Evolutionary conservation across 2,113 vertebrate genomes (phyloP).

Genomic region (Alexandromys fortis): DNA sequence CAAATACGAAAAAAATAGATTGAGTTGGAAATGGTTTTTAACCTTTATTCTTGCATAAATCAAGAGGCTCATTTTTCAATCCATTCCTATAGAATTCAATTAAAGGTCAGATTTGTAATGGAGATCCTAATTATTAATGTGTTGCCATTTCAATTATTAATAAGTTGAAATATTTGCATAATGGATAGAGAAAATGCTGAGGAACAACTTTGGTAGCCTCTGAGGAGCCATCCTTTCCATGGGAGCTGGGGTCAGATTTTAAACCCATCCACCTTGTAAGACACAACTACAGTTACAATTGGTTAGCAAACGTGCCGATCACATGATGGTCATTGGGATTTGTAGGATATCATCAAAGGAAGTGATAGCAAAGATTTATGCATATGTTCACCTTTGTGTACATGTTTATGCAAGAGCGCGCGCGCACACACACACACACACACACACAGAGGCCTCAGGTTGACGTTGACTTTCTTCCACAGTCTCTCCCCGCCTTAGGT

Average conservation of each 20-base stretch:
- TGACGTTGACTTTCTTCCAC: background rate
- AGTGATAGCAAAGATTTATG: background rate
- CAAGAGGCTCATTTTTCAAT: slow-evolving; percentile 89
- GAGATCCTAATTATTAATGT: slow-evolving; percentile 90
- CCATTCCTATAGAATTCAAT: slow-evolving; percentile 90
- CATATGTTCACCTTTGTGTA: background rate
- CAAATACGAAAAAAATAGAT: slow-evolving; percentile 79
- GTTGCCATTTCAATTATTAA: slow-evolving; percentile 90
- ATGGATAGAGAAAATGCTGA: slow-evolving; percentile 86
- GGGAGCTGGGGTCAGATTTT: slow-evolving; percentile 38
- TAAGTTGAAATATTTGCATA: slow-evolving; percentile 88
- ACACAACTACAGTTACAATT: slow-evolving; percentile 56
- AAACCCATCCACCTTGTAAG: slow-evolving; percentile 67
- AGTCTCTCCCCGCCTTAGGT: background rate
- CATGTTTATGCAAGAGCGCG: background rate
- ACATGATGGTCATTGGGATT: background rate
- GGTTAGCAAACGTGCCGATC: slow-evolving; percentile 56
- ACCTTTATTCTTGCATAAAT: slow-evolving; percentile 90
- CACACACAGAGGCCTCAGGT: no score
- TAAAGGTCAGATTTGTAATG: slow-evolving; percentile 91
- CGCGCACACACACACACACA: background rate
- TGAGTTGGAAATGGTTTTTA: slow-evolving; percentile 86
- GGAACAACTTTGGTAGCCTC: slow-evolving; percentile 83
- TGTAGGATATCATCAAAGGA: background rate
- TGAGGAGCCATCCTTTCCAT: slow-evolving; percentile 70